These are phyloP conservation scores for Wiebesia pumilae DNA, from an alignment of 1,140 invertebrate species.

Conservation along the genomic window DNA sequence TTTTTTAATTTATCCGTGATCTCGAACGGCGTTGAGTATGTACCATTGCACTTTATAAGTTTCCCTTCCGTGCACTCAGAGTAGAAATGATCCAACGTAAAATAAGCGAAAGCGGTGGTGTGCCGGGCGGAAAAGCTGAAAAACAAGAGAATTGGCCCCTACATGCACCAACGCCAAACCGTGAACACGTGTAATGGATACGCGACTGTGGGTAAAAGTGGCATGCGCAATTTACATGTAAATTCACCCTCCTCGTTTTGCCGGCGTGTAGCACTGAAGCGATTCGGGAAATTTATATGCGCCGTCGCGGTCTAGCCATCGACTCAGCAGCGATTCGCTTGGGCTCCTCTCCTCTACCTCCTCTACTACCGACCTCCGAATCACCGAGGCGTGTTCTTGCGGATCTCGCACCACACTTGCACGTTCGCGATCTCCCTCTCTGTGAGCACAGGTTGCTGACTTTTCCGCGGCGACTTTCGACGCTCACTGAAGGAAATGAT, in stretches of 20 bases:
- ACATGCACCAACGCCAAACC: background rate
- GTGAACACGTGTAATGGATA: slow-evolving; percentile 32
- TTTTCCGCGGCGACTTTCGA: too few species aligned
- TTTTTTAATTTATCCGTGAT: too few species aligned
- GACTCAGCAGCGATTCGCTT: slow-evolving; percentile 19
- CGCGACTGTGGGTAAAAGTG: background rate
- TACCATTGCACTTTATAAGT: too few species aligned
- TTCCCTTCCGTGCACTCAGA: too few species aligned
- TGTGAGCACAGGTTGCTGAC: too few species aligned
- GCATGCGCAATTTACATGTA: slow-evolving; percentile 4
- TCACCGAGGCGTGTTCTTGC: slow-evolving; percentile 32
- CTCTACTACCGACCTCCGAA: background rate
- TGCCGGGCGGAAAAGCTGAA: background rate
- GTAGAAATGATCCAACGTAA: too few species aligned
- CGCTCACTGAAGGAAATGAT: too few species aligned
- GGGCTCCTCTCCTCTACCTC: too few species aligned
- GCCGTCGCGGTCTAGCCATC: slow-evolving; percentile 1
- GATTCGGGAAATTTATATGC: slow-evolving; percentile 40
- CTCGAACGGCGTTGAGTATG: too few species aligned
- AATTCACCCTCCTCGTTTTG: slow-evolving; percentile 30
- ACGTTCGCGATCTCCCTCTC: too few species aligned
- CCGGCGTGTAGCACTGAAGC: background rate
- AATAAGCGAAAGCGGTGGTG: background rate
- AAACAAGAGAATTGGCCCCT: background rate
- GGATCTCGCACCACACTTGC: background rate